Conservation (phyloP, 64 coral and sea anemone species). For the Porites australiensis region DNA sequence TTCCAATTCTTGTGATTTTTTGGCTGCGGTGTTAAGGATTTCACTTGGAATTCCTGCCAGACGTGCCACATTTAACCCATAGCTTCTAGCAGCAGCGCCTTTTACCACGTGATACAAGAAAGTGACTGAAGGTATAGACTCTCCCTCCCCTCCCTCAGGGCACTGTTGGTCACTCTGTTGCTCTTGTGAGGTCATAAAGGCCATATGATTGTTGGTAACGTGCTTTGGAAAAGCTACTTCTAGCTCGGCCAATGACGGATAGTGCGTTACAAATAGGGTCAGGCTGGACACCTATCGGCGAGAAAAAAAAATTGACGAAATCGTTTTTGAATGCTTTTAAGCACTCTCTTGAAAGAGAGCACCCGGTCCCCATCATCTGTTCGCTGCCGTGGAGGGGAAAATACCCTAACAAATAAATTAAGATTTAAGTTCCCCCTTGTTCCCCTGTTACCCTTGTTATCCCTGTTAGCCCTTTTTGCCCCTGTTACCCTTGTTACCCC, state of each 20-base stretch:
- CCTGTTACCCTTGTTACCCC: too few relatives aligned
- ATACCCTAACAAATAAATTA: too few relatives aligned
- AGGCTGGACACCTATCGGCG: conserved; percentile 64
- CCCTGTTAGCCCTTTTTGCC: too few relatives aligned
- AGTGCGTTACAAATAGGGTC: conserved; percentile 91
- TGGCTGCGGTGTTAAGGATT: conserved; percentile 55
- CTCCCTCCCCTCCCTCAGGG: conserved; percentile 11
- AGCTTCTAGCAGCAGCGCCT: conserved; percentile 90
- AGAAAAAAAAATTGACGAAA: not conserved
- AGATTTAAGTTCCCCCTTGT: too few relatives aligned
- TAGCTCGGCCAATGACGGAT: conserved; percentile 83
- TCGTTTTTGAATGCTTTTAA: too few relatives aligned
- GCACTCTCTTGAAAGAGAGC: too few relatives aligned
- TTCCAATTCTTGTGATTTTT: conserved; percentile 82
- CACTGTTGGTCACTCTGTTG: not conserved
- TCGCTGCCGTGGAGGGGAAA: too few relatives aligned
- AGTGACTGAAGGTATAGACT: conserved; percentile 55
- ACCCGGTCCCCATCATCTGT: too few relatives aligned
- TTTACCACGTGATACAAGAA: conserved; percentile 83
- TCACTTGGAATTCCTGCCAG: conserved; percentile 72
- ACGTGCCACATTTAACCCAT: conserved; percentile 89
- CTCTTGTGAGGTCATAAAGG: conserved; percentile 89
- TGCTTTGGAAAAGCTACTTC: conserved; percentile 56
- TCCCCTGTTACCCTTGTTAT: too few relatives aligned
- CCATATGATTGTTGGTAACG: conserved; percentile 92